Base-by-base conservation (phyloP, 1,140 invertebrate genomes). In the Lepidotrigona ventralis region DNA sequence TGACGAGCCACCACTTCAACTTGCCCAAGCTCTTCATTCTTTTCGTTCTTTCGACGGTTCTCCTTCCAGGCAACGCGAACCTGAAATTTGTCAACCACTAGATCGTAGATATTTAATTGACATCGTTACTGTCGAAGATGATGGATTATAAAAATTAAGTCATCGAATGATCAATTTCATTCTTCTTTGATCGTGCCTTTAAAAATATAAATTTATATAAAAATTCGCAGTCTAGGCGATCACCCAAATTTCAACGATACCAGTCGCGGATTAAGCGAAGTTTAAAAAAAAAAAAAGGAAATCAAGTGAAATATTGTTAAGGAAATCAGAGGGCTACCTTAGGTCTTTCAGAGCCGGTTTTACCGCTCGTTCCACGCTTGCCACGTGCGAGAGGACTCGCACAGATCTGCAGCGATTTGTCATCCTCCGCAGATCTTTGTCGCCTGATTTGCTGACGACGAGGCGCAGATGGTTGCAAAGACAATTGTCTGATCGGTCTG, bases 1-100 rank as follows among this genome's bases (percentile, higher is more conserved):
- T 92, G 91, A 1, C 91, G 86, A 3, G 93, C 93, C 12, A 94
- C 89, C 26, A 94, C 91, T 63, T 93, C 91, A 1, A 94, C 93
- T 74, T 91, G 83, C 0, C 87, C 90, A 0, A 86, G 33, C 9
- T 58, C 56, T 6, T 78, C 84, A 1, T 90, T 46, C 39, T 46
- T 46, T 46, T 46, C 89, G 23, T 82, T 89, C 2, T 81, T 85
- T 2, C 26, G 54, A n/a, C 84, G 84, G 51, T 83, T 86, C n/a
- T 93, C 90, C 66, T 78, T 86, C 93, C 93, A 94, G 12, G 92
- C 93, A 1, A 94, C 85, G 33, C 92, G 91, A 21, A 93, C 87
- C 74, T 92, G 90, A 23, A 71, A 58, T 51, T 51, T 63, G 11
- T 56, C 2, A 23, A 19, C 54, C 21, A 19, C 33, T 23, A n/a